Evolutionary conservation across 2,888 invertebrate species (phyloP).

Genomic region (Latrodectus elegans): DNA sequence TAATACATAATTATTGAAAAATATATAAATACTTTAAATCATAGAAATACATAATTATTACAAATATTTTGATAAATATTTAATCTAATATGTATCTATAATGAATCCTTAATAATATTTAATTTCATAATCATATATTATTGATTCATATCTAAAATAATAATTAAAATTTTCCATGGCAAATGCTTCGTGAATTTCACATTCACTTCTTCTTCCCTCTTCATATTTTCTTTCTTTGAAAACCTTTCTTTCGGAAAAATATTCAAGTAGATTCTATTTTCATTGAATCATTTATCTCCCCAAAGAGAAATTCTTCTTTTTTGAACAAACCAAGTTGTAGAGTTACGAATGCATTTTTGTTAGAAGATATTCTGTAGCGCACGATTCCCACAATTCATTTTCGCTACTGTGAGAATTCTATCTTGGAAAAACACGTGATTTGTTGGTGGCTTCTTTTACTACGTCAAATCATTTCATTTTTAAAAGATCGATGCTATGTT

Average conservation of each 20-base stretch:
- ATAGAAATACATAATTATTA: too few species aligned
- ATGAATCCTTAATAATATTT: too few species aligned
- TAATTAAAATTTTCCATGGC: neutral
- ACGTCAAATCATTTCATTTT: too few species aligned
- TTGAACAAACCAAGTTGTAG: constrained; percentile 16
- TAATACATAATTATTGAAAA: too few species aligned
- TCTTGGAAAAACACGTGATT: constrained; percentile 46
- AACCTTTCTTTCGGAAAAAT: neutral
- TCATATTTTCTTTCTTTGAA: neutral
- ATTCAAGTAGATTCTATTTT: constrained; percentile 35
- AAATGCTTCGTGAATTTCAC: neutral
- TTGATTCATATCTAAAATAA: too few species aligned
- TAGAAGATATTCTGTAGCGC: constrained; percentile 37
- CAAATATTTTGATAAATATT: too few species aligned
- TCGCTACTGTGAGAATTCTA: constrained; percentile 24
- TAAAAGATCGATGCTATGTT: too few species aligned
- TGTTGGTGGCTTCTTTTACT: neutral
- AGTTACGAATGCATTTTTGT: constrained; percentile 29
- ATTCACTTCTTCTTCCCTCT: neutral
- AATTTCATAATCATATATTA: too few species aligned
- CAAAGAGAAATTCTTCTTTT: constrained; percentile 23
- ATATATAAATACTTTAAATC: too few species aligned
- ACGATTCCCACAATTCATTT: constrained; percentile 39
- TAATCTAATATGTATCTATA: too few species aligned
- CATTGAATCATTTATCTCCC: constrained; percentile 41